Conservation (phyloP, 2,888 invertebrate species). For the Drosophila anomalata region DNA sequence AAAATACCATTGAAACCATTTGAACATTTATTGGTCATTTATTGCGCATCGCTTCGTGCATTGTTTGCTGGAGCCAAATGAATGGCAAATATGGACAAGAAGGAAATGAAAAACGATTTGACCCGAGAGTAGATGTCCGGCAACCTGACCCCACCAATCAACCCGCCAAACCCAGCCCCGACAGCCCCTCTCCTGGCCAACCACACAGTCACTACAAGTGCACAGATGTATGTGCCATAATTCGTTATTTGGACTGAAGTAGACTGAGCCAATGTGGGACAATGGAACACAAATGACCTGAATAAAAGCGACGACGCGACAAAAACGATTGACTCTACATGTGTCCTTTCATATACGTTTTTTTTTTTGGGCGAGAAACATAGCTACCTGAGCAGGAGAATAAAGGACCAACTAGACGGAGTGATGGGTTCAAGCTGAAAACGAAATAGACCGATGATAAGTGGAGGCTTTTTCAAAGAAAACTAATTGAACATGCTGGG, state of each 20-base stretch:
- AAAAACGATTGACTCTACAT: constrained; percentile 53
- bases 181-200: background rate
- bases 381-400: constrained; percentile 1
- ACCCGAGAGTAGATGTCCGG: constrained; percentile 31
- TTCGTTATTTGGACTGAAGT: constrained; percentile 42
- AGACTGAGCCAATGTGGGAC: constrained; percentile 47
- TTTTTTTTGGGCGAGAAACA: background rate
- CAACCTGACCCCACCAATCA: constrained; percentile 12
- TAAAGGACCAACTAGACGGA: background rate
- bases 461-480: background rate
- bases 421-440: background rate
- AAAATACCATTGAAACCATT: constrained; percentile 40
- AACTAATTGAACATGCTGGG: background rate
- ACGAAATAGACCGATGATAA: background rate
- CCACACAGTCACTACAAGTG: constrained; percentile 1
- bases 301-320: constrained; percentile 45
- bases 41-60: constrained; percentile 28
- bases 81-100: constrained; percentile 61
- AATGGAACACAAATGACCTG: constrained; percentile 69
- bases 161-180: background rate
- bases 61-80: constrained; percentile 64
- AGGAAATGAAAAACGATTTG: constrained; percentile 56
- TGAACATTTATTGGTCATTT: constrained; percentile 60
- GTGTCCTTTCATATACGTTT: background rate
- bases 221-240: constrained; percentile 38